Evolutionary conservation across 1,140 invertebrate genomes (phyloP).

Genomic region (Zaprionus kolodkinae): DNA sequence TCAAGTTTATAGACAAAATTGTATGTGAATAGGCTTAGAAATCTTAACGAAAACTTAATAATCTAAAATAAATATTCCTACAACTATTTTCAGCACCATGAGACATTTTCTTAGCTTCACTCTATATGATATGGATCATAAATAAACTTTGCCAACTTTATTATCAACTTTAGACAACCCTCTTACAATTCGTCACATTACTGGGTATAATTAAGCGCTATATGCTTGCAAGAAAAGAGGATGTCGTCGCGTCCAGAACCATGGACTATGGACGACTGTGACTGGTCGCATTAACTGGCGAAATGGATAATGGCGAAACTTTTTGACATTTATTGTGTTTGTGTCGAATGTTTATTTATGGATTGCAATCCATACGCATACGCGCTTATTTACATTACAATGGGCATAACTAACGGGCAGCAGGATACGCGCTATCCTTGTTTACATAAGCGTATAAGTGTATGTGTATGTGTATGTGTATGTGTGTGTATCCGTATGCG

Average conservation of each 20-base stretch:
- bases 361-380: conserved; percentile 59
- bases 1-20: too few relatives aligned
- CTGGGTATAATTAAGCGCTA: conserved; percentile 60
- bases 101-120: not conserved
- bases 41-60: too few relatives aligned
- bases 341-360: conserved; percentile 83
- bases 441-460: conserved; percentile 57
- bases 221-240: conserved; percentile 58
- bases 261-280: conserved; percentile 8
- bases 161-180: not conserved
- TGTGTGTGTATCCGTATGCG: conserved; percentile 57
- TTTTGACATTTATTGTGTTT: conserved; percentile 83
- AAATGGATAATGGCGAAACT: conserved; percentile 78
- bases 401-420: conserved; percentile 74
- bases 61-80: too few relatives aligned
- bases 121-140: not conserved
- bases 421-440: conserved; percentile 52
- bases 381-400: conserved; percentile 80
- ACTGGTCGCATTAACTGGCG: conserved; percentile 65
- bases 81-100: not conserved
- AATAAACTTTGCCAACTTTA: not conserved
- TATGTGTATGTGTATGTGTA: conserved; percentile 28
- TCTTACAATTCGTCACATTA: not conserved
- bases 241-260: conserved; percentile 39
- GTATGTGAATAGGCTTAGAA: too few relatives aligned